A percentile compares a stretch with the other conserved stretches of the same genome.
Conservation (phyloP, 2,888 invertebrate species). For the Pyrochroa serraticornis region DNA sequence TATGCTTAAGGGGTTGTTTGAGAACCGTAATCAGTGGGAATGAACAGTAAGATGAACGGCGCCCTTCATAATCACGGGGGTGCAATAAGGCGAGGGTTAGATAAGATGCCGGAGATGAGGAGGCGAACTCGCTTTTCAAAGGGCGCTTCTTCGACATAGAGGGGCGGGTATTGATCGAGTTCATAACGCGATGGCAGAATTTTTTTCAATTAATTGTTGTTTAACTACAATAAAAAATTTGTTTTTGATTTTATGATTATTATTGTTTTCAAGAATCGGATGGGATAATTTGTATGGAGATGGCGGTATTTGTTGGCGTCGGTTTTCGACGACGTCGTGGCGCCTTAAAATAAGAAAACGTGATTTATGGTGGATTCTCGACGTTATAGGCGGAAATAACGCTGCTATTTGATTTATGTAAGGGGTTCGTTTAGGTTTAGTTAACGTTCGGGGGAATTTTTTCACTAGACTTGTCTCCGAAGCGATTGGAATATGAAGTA, state of each 20-base stretch:
- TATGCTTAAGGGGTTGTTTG: constrained; percentile 41
- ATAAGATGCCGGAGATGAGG: constrained; percentile 41
- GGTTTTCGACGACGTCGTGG: constrained; percentile 44
- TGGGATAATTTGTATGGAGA: constrained; percentile 45
- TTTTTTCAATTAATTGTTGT: no score
- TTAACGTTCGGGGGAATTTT: constrained; percentile 8
- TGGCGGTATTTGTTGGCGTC: constrained; percentile 39
- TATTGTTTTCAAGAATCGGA: no score
- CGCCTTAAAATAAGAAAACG: constrained; percentile 49
- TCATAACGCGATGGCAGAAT: not conserved
- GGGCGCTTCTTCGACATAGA: no score
- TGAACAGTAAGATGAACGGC: constrained; percentile 38
- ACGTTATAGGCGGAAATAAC: constrained; percentile 38
- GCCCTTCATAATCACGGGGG: constrained; percentile 33
- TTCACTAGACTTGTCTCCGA: not conserved
- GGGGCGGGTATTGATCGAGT: constrained; percentile 1
- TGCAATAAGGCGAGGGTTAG: constrained; percentile 34
- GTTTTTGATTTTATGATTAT: constrained; percentile 33
- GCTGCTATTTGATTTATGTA: constrained; percentile 40
- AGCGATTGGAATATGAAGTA: no score
- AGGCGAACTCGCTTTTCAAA: no score
- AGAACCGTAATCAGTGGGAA: constrained; percentile 35
- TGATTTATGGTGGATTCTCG: constrained; percentile 46
- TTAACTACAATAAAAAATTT: no score
- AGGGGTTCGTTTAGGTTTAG: constrained; percentile 29